phyloP scores from a whole-genome alignment of 2,888 invertebrate genomes.

The Drymonia ruficornis region DNA sequence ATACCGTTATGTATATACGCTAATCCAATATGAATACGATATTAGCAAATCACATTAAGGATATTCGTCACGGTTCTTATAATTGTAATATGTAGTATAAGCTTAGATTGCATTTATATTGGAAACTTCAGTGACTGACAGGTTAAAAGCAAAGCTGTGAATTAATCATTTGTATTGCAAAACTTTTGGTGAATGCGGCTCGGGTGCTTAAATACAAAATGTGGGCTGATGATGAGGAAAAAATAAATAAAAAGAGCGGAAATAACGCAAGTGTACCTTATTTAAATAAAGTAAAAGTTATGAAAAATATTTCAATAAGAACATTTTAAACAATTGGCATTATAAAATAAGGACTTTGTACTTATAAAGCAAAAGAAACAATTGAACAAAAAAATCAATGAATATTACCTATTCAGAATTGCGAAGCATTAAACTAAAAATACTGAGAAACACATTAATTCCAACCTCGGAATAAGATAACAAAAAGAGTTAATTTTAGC shows the following conservation, averaged over 20 bases:
- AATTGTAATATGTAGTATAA: neutral
- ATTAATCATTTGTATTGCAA: neutral
- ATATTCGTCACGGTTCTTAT: neutral
- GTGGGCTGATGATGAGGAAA: neutral
- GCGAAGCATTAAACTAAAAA: constrained; percentile 6
- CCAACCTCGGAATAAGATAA: constrained; percentile 34
- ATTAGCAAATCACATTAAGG: constrained; percentile 5
- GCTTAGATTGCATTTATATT: constrained; percentile 1
- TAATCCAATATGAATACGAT: neutral
- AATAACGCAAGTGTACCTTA: neutral
- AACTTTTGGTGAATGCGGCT: neutral
- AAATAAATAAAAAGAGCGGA: constrained; percentile 16
- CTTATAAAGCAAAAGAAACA: constrained; percentile 29
- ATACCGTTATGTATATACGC: constrained; percentile 11
- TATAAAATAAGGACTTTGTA: constrained; percentile 30
- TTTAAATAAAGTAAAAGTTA: too few species aligned
- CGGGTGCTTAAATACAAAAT: neutral
- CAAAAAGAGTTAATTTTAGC: constrained; percentile 54
- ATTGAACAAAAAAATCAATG: constrained; percentile 16
- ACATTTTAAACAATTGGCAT: constrained; percentile 29
- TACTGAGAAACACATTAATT: constrained; percentile 31
- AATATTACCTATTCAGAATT: constrained; percentile 6
- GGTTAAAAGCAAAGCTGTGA: constrained; percentile 2
- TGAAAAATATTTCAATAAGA: too few species aligned
- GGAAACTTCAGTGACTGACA: constrained; percentile 3